Percentiles rank a stretch among this genome's conserved stretches.
These are phyloP conservation scores for Brienomyrus longianalis DNA, from an alignment of 2,113 vertebrate genomes.

Conservation along the genomic window DNA sequence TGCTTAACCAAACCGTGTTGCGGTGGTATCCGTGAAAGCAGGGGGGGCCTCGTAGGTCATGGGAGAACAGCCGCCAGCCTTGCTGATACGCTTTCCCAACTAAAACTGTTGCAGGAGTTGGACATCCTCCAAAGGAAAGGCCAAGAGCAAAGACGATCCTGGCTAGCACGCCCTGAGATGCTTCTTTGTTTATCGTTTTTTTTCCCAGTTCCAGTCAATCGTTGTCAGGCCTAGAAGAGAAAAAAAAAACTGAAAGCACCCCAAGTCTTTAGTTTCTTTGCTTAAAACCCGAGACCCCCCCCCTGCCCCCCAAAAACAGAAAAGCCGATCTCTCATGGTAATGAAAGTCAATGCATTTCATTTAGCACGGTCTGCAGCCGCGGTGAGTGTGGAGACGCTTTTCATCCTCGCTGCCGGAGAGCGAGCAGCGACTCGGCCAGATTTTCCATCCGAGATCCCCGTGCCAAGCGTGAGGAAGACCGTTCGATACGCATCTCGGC, in stretches of 20 bases:
- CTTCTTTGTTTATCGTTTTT: neutral
- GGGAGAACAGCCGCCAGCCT: neutral
- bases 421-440: neutral
- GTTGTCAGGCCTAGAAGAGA: neutral
- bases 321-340: neutral
- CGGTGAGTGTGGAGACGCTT: neutral
- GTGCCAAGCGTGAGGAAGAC: neutral
- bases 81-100: constrained; percentile 8
- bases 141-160: neutral
- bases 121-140: constrained; percentile 9
- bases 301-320: neutral
- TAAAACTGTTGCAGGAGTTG: constrained; percentile 16
- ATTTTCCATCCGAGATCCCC: neutral
- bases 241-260: neutral
- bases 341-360: constrained; percentile 11
- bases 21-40: neutral
- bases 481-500: neutral
- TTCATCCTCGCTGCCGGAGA: neutral
- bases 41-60: neutral
- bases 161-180: neutral
- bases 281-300: neutral
- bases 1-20: neutral
- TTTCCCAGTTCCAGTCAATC: neutral
- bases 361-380: neutral
- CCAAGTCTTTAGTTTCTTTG: neutral